A percentile compares a stretch with the other conserved stretches of the same genome.
Conservation (phyloP, 2,888 invertebrate species). For the Ptychoptera albimana region DNA sequence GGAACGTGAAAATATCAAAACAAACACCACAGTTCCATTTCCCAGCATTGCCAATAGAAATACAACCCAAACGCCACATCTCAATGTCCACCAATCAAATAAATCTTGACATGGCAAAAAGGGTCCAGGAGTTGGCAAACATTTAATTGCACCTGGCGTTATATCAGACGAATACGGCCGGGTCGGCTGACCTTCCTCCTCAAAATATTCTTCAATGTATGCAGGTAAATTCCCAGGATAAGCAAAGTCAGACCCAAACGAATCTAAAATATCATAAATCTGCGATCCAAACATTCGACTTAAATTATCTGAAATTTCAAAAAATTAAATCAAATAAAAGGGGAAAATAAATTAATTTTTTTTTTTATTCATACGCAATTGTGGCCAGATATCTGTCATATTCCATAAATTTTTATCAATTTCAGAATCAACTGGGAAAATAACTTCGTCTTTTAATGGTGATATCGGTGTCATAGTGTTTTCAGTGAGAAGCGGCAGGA, state of each 20-base stretch:
- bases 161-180: constrained; percentile 17
- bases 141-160: constrained; percentile 36
- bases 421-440: constrained; percentile 52
- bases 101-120: constrained; percentile 91
- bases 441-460: constrained; percentile 43
- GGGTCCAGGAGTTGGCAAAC: constrained; percentile 77
- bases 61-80: constrained; percentile 95
- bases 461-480: constrained; percentile 32
- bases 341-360: too few species aligned
- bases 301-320: constrained; percentile 42
- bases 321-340: constrained; percentile 11
- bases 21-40: constrained; percentile 90
- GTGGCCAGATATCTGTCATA: constrained; percentile 68
- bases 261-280: constrained; percentile 53
- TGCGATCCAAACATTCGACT: constrained; percentile 54
- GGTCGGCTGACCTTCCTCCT: constrained; percentile 35
- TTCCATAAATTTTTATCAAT: constrained; percentile 67
- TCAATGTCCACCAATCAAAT: constrained; percentile 94
- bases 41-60: constrained; percentile 90
- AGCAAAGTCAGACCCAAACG: constrained; percentile 49
- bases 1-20: constrained; percentile 74
- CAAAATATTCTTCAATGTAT: constrained; percentile 57
- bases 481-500: constrained; percentile 48
- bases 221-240: constrained; percentile 53
- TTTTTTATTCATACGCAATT: constrained; percentile 61